A percentile compares a stretch with the other conserved stretches of the same genome.
These are phyloP conservation scores for Actinia tenebrosa DNA, from an alignment of 64 coral and sea anemone species.

Conservation along the genomic window DNA sequence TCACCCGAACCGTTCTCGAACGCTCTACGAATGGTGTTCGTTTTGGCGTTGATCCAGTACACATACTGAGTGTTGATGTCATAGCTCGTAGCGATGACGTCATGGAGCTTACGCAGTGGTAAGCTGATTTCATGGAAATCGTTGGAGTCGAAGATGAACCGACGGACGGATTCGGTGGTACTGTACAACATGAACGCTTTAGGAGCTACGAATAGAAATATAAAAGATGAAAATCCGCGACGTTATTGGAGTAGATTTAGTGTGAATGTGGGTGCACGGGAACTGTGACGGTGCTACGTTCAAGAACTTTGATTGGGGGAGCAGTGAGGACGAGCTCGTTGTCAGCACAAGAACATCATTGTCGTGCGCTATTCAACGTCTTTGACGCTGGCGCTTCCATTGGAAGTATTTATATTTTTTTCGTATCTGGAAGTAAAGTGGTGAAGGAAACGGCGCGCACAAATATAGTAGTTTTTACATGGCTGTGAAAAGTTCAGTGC, in stretches of 20 bases:
- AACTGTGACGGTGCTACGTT: too few relatives aligned
- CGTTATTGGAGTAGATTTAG: background rate
- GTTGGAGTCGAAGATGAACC: conserved; percentile 59
- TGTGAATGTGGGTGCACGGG: too few relatives aligned
- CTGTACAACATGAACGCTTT: conserved; percentile 77
- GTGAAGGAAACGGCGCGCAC: too few relatives aligned
- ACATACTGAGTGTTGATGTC: conserved; percentile 70
- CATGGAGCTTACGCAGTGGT: conserved; percentile 39
- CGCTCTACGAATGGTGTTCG: conserved; percentile 42
- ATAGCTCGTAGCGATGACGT: conserved; percentile 69
- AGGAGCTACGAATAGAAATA: conserved; percentile 36
- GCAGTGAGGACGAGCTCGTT: too few relatives aligned
- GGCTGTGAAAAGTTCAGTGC: too few relatives aligned
- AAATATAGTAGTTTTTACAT: too few relatives aligned
- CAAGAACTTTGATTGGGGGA: too few relatives aligned
- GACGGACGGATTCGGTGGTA: conserved; percentile 44
- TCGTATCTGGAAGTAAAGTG: too few relatives aligned
- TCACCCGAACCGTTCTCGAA: conserved; percentile 55
- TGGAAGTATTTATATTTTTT: too few relatives aligned
- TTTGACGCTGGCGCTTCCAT: too few relatives aligned
- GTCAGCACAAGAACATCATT: too few relatives aligned
- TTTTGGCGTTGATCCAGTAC: conserved; percentile 70
- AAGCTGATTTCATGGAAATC: conserved; percentile 69
- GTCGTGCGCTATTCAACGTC: too few relatives aligned
- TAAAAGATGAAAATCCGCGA: background rate